Evolutionary conservation across 2,888 invertebrate genomes (phyloP), one percentile per base, ranked within the genome.

Genomic region (Minunthozetes semirufus): DNA sequence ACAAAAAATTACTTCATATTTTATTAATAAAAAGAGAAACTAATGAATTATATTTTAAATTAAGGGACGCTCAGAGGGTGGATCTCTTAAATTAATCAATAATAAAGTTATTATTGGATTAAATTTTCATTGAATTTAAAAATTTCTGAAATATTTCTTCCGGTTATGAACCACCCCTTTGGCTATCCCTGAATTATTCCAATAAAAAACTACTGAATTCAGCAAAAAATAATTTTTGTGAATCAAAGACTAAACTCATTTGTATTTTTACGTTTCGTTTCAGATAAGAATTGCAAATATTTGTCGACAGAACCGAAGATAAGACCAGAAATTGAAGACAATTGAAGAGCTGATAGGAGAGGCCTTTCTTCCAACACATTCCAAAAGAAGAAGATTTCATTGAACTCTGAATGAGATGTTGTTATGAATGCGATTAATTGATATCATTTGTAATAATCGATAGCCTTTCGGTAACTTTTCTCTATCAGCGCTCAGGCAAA

Each of bases 401-500:
- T 59, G 59, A 59, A 59, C 59, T 59, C 9, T 17, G 19, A 59
- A 59, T 59, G 56, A 56, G 25, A 56, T 53, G 53, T n/a, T 53
- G 19, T 53, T 17, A 53, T 56, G 13, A 19, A 59, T 22, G 59
- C 19, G 59, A 59, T 59, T 56, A 56, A 22, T 56, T 22, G 29
- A 27, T 59, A 59, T 27, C 59, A 15, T 29, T 29, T 17, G 11
- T 27, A 22, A 59, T 13, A 29, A 59, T 29, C 59, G 15, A 59
- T 59, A 22, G 59, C 22, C 53, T n/a, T 19, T 3, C 42, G 42
- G 42, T 42, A 9, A 42, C 8, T 13, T 42, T 33, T 33, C 33
- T 9, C 33, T 42, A 42, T 42, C 42, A 42, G 42, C 42, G 42
- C 42, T 0, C 59, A 59, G 5, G 13, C 17, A 27, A 27, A 29